These are phyloP conservation scores for Temnothorax ravouxi DNA, from an alignment of 2,888 invertebrate species.

Conservation along the genomic window DNA sequence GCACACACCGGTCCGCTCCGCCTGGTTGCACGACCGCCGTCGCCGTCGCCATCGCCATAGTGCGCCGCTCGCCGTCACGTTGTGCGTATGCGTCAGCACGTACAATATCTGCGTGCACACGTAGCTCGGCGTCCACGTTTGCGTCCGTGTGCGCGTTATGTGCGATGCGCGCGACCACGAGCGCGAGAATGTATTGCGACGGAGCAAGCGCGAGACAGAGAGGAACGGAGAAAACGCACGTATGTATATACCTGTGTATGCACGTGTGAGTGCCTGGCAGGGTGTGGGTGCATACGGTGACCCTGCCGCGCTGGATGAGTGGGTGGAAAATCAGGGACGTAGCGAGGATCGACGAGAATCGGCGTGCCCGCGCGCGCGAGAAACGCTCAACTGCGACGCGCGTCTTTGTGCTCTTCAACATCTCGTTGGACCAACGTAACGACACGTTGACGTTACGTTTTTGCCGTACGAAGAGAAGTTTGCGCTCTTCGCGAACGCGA, in stretches of 20 bases:
- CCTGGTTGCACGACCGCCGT: slow-evolving; percentile 60
- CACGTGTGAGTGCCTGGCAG: neutral
- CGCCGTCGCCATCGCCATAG: slow-evolving; percentile 44
- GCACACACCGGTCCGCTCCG: slow-evolving; percentile 48
- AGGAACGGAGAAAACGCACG: neutral
- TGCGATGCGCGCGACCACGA: slow-evolving; percentile 72
- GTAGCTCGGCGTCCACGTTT: slow-evolving; percentile 21
- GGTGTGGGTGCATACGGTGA: slow-evolving; percentile 76
- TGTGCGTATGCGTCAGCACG: slow-evolving; percentile 40
- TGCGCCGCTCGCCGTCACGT: slow-evolving; percentile 50
- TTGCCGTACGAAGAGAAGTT: neutral
- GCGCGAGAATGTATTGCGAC: slow-evolving; percentile 67
- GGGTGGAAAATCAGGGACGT: slow-evolving; percentile 80
- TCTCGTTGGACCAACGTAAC: neutral
- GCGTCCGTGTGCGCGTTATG: slow-evolving; percentile 56
- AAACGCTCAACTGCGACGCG: neutral
- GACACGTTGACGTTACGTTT: neutral
- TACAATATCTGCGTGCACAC: slow-evolving; percentile 39
- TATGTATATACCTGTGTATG: neutral
- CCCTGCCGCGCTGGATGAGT: slow-evolving; percentile 79
- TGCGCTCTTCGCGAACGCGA: neutral
- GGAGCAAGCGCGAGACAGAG: slow-evolving; percentile 25
- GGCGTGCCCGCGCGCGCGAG: neutral
- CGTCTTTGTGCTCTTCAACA: neutral
- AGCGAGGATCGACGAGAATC: slow-evolving; percentile 58